A percentile compares a stretch with the other conserved stretches of the same genome.
These are phyloP conservation scores for Brachionichthys hirsutus DNA, from an alignment of 2,113 vertebrate genomes.

Conservation along the genomic window DNA sequence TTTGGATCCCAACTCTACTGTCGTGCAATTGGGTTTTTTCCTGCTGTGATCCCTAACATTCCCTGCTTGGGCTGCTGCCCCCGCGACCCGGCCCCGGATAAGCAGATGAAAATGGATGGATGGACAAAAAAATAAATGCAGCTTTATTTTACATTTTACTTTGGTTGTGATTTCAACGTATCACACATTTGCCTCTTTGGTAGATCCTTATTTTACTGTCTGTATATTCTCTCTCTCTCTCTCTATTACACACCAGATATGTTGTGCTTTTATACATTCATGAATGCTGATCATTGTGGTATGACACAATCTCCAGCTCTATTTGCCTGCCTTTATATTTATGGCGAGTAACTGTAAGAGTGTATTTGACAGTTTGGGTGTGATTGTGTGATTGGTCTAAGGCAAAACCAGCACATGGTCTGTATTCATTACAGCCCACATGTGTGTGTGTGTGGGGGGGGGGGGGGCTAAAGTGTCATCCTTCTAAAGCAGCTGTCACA, in stretches of 20 bases:
- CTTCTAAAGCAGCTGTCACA: slow-evolving; percentile 33
- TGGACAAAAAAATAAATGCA: too few species aligned
- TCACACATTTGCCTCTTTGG: too few species aligned
- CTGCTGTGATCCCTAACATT: too few species aligned
- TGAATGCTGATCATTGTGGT: slow-evolving; percentile 63
- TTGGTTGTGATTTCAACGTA: too few species aligned
- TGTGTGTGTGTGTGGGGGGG: slow-evolving; percentile 20
- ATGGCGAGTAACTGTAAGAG: slow-evolving; percentile 55
- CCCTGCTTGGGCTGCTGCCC: too few species aligned
- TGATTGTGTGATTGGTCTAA: slow-evolving; percentile 4
- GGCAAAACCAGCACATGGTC: background rate
- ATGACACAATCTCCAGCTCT: slow-evolving; percentile 46
- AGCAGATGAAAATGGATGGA: too few species aligned
- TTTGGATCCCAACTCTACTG: too few species aligned
- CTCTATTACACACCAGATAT: slow-evolving; percentile 57
- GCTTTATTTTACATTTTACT: too few species aligned
- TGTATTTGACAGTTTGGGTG: slow-evolving; percentile 17
- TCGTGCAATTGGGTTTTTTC: too few species aligned
- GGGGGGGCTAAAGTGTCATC: slow-evolving; percentile 27
- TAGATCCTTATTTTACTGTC: background rate
- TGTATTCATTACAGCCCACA: background rate
- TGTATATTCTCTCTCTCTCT: background rate
- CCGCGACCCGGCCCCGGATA: too few species aligned
- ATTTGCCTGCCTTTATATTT: slow-evolving; percentile 63
- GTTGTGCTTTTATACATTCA: slow-evolving; percentile 68